Evolutionary conservation across 2,113 vertebrate species (phyloP), one percentile per base, ranked within the genome.

Genomic region (Falco punctatus): DNA sequence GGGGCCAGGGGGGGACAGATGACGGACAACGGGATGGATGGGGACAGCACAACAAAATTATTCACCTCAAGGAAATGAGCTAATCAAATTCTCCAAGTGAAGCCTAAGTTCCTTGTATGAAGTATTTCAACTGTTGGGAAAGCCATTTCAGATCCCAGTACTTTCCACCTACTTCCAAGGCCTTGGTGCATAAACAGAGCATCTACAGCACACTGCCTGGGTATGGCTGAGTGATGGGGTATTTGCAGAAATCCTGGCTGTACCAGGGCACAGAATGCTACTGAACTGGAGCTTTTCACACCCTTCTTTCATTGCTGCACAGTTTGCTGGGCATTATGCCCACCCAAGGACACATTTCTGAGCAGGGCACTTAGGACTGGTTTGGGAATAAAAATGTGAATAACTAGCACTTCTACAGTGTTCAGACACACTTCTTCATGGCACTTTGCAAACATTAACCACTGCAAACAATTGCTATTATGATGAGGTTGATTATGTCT

Each of bases 391-490:
- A 90, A 90, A 96, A 70, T 40, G 40, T 35, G 62, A 91, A 52
- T 74, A 91, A 80, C 54, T 30, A 91, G 51, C 38, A 66, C 66
- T 88, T 83, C 49, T 28, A 22, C 26, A 80, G 23, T 33, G 9
- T 72, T 88, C 67, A 26, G 42, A 86, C 51, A 81, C 26, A 24
- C 27, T 91, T 87, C 74, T 89, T 91, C 70, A 35, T 11, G 44
- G 54, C 42, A 62, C 32, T 96, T 90, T 74, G 71, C 84, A 96
- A 96, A 94, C 58, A 95, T 90, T 95, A 96, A 73, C 84, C 62
- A 77, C 73, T 73, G 64, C 55, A 84, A 96, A 91, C 86, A 94
- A 93, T 78, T 83, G 71, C 55, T 93, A 46, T 91, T 96, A 91
- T 90, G 84, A 77, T 59, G 71, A 86, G 66, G 73, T 73, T 38